These are phyloP conservation scores for Podarcis lilfordi DNA, from an alignment of 2,797 vertebrate genomes.

Conservation along the genomic window DNA sequence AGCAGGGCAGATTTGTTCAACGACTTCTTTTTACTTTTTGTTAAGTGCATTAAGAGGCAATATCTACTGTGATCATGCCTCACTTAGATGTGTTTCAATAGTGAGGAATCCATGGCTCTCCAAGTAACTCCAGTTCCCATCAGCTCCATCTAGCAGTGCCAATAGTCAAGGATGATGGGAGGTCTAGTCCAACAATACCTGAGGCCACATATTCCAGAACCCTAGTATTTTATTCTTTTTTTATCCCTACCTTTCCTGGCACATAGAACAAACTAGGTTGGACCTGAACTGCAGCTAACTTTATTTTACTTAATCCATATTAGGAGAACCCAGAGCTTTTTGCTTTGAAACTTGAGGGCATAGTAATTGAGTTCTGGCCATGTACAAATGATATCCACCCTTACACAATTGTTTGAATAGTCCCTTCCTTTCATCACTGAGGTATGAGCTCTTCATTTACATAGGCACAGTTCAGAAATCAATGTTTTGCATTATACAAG, in stretches of 20 bases:
- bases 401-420: slow-evolving; percentile 12
- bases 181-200: too few relatives aligned
- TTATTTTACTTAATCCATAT: neutral
- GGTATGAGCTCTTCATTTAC: slow-evolving; percentile 34
- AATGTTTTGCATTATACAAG: slow-evolving; percentile 43
- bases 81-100: neutral
- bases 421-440: neutral
- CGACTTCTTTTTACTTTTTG: neutral
- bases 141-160: too few relatives aligned
- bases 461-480: slow-evolving; percentile 39
- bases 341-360: neutral
- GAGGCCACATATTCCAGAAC: too few relatives aligned
- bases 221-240: neutral
- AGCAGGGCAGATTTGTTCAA: neutral
- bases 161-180: too few relatives aligned
- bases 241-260: neutral
- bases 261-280: neutral
- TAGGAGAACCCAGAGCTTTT: neutral
- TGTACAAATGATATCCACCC: neutral
- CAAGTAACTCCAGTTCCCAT: too few relatives aligned
- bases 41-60: neutral
- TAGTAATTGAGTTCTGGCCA: neutral
- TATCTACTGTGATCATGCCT: too few relatives aligned
- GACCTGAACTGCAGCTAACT: neutral
- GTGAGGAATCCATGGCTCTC: too few relatives aligned